Base-by-base conservation (phyloP, 2,113 vertebrate genomes). In the Megaceryle maxima region DNA sequence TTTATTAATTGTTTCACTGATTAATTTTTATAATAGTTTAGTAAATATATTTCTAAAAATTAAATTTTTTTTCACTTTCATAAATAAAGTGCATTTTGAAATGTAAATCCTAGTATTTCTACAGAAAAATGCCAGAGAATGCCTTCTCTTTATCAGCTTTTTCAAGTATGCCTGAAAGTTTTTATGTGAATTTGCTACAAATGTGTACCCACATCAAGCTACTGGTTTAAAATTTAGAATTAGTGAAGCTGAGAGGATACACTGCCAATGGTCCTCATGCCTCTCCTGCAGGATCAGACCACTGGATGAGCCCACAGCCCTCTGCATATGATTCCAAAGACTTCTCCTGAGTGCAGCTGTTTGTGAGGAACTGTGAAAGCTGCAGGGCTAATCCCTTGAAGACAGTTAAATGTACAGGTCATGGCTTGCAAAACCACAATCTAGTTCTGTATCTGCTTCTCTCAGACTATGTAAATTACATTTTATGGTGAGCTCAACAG, bases 191-290 rank as follows among this genome's bases (percentile, higher is more conserved):
- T 59, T 83, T 35, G 9, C 28, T 83, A 21, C 28, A 66, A 55
- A 83, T 0, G 1, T 4, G 5, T 16, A 39, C 21, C 16, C 21
- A 4, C 15, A 66, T 2, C 15, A 12, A 37, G 35, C 14, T 17
- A 2, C 11, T n/a, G 33, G 17, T 28, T 51, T 46, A 3, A 37
- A 19, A 57, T 41, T 31, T 4, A 13, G 66, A 37, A 12, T 4
- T 11, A 33, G 12, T 4, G 22, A 82, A 68, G 59, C 53, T 4
- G 3, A 50, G 35, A 9, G n/a, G 21, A 57, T 26, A 20, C 25
- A 6, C 18, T 63, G 82, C 20, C 51, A 7, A 0, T 5, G 8
- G 67, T 57, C 55, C 55, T 29, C 13, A 13, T 0, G 1, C 16
- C n/a, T 31, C 17, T 73, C 8, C 57, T 44, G 53, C 70, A 31